A percentile compares a stretch with the other conserved stretches of the same genome.
Evolutionary conservation across 2,888 invertebrate species (phyloP).

Genomic region (Acanthacorydalis orientalis): DNA sequence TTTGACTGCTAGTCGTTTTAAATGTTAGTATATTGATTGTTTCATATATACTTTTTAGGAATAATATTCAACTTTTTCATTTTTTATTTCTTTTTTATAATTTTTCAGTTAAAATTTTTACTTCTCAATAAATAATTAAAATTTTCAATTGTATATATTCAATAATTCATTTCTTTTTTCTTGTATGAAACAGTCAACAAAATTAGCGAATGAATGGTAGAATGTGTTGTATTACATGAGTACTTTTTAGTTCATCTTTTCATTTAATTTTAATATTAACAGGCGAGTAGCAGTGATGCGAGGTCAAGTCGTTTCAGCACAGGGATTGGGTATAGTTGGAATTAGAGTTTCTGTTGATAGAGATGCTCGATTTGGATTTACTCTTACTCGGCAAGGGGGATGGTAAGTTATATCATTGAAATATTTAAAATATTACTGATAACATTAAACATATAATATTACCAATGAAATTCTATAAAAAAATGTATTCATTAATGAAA

Average conservation of each 20-base stretch:
- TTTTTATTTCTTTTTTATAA: too few relatives aligned
- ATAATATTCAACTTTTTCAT: neutral
- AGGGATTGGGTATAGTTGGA: constrained; percentile 91
- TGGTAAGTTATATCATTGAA: constrained; percentile 52
- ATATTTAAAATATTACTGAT: neutral
- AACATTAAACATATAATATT: neutral
- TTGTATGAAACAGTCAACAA: neutral
- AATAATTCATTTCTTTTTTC: neutral
- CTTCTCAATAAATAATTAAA: neutral
- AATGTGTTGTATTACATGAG: neutral
- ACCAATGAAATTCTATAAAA: neutral
- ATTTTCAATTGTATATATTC: neutral
- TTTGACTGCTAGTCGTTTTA: constrained; percentile 5
- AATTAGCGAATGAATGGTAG: constrained; percentile 3
- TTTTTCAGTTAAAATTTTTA: neutral
- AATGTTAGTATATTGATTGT: constrained; percentile 2
- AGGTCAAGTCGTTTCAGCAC: constrained; percentile 87
- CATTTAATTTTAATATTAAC: constrained; percentile 18
- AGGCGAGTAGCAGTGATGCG: constrained; percentile 98
- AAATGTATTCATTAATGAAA: neutral
- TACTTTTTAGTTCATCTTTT: neutral
- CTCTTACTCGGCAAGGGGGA: constrained; percentile 81
- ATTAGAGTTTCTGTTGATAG: constrained; percentile 91
- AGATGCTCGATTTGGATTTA: constrained; percentile 91
- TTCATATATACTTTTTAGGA: neutral